These are phyloP conservation scores for Eutolmus rufibarbis DNA, from an alignment of 2,888 invertebrate genomes.

Conservation along the genomic window DNA sequence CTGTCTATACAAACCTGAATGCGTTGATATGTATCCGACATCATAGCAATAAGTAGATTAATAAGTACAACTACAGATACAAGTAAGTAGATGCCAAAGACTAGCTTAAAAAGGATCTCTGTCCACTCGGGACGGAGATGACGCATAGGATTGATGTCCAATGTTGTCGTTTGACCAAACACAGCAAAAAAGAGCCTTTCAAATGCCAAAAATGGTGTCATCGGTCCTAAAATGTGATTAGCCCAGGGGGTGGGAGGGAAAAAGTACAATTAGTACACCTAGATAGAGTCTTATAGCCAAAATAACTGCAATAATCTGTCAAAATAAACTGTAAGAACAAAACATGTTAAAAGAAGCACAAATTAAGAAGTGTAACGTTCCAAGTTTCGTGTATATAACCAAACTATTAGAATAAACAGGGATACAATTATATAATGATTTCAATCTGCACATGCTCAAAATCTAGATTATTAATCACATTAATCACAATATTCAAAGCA, in stretches of 20 bases:
- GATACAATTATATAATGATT: not conserved
- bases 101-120: constrained; percentile 84
- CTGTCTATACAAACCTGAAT: constrained; percentile 84
- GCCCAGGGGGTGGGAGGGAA: constrained; percentile 7
- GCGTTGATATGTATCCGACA: constrained; percentile 99
- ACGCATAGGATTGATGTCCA: constrained; percentile 80
- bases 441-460: not conserved
- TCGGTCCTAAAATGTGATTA: constrained; percentile 61
- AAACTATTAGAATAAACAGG: not conserved
- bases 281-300: not conserved
- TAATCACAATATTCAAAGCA: not conserved
- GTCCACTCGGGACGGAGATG: constrained; percentile 80
- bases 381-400: not conserved
- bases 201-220: constrained; percentile 90
- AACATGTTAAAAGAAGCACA: not conserved
- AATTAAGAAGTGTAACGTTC: not conserved
- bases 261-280: constrained; percentile 24
- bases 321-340: not conserved
- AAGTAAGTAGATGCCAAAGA: constrained; percentile 97
- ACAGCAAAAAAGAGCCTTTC: constrained; percentile 98
- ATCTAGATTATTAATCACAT: not conserved
- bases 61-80: constrained; percentile 97
- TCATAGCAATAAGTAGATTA: constrained; percentile 99
- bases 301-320: not conserved
- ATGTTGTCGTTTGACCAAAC: constrained; percentile 91